A percentile compares a stretch with the other conserved stretches of the same genome.
Conservation (phyloP, 2,113 vertebrate species). For the Rhinoderma darwinii region DNA sequence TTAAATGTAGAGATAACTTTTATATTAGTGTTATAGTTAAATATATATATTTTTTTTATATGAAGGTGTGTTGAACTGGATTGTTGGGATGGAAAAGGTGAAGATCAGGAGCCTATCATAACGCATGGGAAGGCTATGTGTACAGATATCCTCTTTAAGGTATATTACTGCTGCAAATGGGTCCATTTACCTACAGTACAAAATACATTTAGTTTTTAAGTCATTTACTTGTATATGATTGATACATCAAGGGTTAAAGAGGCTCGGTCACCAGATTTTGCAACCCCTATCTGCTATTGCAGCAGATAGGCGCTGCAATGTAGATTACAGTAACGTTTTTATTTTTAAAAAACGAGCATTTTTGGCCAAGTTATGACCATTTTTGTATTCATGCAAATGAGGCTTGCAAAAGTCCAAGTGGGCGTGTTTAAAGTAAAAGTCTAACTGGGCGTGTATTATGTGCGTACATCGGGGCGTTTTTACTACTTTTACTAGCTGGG, state of each 20-base stretch:
- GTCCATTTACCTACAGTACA: background rate
- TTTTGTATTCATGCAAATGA: too few species aligned
- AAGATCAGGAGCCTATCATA: slow-evolving; percentile 98
- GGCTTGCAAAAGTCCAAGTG: too few species aligned
- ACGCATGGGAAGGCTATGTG: slow-evolving; percentile 99
- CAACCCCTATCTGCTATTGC: too few species aligned
- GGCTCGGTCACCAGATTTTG: too few species aligned
- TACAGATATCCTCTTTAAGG: slow-evolving; percentile 99
- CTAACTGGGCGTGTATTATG: too few species aligned
- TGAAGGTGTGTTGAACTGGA: slow-evolving; percentile 94
- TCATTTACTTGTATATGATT: background rate
- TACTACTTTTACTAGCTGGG: too few species aligned
- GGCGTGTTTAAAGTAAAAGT: too few species aligned
- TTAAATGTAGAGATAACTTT: background rate
- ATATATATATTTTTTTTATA: slow-evolving; percentile 44
- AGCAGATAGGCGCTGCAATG: too few species aligned
- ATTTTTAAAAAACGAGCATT: too few species aligned
- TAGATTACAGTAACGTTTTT: too few species aligned
- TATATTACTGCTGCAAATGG: slow-evolving; percentile 61
- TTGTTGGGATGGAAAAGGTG: slow-evolving; percentile 98
- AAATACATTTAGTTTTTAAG: background rate
- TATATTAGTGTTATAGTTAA: background rate
- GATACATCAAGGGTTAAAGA: background rate
- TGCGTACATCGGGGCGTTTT: too few species aligned
- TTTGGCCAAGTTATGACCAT: too few species aligned